Base-by-base conservation (phyloP, 2,113 vertebrate species). In the Hippoglossus stenolepis region DNA sequence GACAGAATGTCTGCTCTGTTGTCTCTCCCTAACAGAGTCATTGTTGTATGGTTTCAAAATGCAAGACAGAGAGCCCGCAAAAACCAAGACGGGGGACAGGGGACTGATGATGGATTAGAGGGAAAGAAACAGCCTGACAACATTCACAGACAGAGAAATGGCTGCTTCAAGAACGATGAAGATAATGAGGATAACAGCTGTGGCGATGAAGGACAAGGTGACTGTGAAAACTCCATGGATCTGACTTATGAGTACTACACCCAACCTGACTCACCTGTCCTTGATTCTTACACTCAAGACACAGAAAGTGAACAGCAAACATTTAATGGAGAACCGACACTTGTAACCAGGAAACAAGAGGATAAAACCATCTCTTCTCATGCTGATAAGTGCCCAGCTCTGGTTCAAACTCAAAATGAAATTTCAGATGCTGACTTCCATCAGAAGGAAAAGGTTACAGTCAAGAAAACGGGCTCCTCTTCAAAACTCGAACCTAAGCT, bases 21-120 rank as follows among this genome's bases (percentile, higher is more conserved):
- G 79, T 96, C 96, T 81, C 96, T 99, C 59, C 95, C 97, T 17
- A 98, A 97, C 0, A 95, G 97, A 58, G 95, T 99, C 20, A 99
- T 99, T 67, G 96, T 99, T 79, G 98, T 99, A 3, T 99, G 98
- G 98, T 99, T 99, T 85, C 98, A 99, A 90, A 99, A 99, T 45
- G 96, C 98, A 31, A 96, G 97, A 59, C 98, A 99, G 80, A 98
- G 99, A 90, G 98, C 98, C 20, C 92, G 97, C 75, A 99, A 99
- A 82, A 96, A 95, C 82, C 99, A 97, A 2, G 98, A 99, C 87
- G 95, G 96, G 10, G 40, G 40, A 43, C 40, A 3, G 73, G 96
- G 97, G 75, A 94, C 94, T 74, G 98, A 99, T 63, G 96, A 96
- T 70, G 96, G 93, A 82, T 95, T 94, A 82, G 98, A 97, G 71